Conservation (phyloP, 1,140 invertebrate species). For the Melipona quadrifasciata region DNA sequence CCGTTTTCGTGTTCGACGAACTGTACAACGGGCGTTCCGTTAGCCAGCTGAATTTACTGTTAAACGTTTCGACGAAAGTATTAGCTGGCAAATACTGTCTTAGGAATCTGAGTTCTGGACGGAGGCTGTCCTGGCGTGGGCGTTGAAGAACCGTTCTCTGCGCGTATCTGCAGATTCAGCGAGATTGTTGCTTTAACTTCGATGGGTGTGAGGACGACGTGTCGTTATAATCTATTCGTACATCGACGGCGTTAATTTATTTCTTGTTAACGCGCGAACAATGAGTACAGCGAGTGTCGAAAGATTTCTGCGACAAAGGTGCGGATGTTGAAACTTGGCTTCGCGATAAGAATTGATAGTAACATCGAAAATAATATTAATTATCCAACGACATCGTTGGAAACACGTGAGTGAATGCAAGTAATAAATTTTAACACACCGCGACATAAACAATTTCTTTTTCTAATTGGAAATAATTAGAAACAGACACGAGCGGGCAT, state of each 20-base stretch:
- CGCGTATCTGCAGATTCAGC: background rate
- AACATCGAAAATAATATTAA: too few species aligned
- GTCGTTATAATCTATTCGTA: background rate
- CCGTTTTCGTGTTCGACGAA: conserved; percentile 23
- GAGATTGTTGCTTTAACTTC: background rate
- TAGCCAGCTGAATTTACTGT: conserved; percentile 22
- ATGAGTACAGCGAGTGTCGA: background rate
- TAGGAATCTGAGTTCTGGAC: background rate
- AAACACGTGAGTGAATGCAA: too few species aligned
- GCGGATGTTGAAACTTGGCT: background rate
- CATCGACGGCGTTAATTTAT: background rate
- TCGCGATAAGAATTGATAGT: background rate
- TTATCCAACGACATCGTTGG: too few species aligned
- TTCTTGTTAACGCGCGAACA: background rate
- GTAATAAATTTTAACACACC: too few species aligned
- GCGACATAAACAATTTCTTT: too few species aligned
- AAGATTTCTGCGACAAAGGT: background rate
- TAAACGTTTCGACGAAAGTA: conserved; percentile 10
- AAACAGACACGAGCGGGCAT: too few species aligned
- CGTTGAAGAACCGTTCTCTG: background rate
- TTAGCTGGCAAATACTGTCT: conserved; percentile 5
- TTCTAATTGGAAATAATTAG: too few species aligned
- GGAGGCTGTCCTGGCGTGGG: background rate
- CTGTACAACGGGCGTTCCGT: conserved; percentile 22
- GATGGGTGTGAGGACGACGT: background rate